These are phyloP conservation scores for Thereva nobilitata DNA, from an alignment of 2,888 invertebrate species.

Conservation along the genomic window DNA sequence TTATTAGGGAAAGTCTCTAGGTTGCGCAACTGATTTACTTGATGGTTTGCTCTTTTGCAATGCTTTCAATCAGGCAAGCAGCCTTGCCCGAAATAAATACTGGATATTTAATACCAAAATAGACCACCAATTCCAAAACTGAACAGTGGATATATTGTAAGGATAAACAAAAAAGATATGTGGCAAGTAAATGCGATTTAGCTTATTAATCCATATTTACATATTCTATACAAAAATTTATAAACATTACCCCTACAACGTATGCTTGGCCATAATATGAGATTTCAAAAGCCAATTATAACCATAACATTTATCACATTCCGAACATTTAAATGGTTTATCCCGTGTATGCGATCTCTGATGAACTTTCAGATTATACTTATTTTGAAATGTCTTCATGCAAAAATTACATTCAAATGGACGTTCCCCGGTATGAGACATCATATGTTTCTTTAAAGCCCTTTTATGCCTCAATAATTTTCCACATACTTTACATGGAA, in stretches of 20 bases:
- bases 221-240: no score
- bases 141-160: no score
- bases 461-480: slow-evolving; percentile 23
- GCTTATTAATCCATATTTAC: not conserved
- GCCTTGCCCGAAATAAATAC: no score
- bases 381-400: slow-evolving; percentile 24
- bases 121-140: no score
- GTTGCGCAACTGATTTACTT: no score
- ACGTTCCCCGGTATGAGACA: slow-evolving; percentile 27
- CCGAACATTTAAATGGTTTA: slow-evolving; percentile 8
- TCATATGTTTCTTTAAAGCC: slow-evolving; percentile 10
- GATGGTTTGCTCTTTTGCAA: no score
- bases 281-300: slow-evolving; percentile 20
- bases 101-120: no score
- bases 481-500: slow-evolving; percentile 30
- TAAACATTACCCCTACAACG: not conserved
- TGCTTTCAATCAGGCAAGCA: no score
- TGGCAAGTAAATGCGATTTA: no score
- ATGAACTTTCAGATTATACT: slow-evolving; percentile 19
- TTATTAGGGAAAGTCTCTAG: no score
- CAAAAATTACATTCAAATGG: slow-evolving; percentile 21
- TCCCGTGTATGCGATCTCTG: slow-evolving; percentile 29
- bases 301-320: slow-evolving; percentile 13
- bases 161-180: not conserved
- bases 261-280: not conserved